These are phyloP conservation scores for Anisognathus igniventris DNA, from an alignment of 2,797 vertebrate genomes.

Conservation along the genomic window DNA sequence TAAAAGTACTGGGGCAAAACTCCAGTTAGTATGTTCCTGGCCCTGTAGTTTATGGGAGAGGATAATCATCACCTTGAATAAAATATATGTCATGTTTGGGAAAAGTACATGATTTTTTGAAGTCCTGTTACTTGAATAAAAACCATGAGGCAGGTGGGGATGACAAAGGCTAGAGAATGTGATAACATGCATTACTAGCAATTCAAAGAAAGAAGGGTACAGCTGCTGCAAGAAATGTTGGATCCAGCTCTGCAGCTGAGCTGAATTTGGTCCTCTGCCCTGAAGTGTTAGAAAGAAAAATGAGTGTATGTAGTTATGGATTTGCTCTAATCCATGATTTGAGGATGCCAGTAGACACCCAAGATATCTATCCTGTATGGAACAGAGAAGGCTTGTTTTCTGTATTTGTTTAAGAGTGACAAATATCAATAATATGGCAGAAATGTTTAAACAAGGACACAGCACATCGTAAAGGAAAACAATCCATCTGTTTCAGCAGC, in stretches of 20 bases:
- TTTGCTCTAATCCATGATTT: conserved; percentile 2
- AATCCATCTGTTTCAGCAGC: conserved; percentile 24
- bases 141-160: not conserved
- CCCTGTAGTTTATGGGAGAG: not conserved
- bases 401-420: not conserved
- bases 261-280: conserved; percentile 45
- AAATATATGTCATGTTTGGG: not conserved
- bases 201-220: conserved; percentile 23
- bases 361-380: not conserved
- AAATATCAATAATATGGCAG: conserved; percentile 23
- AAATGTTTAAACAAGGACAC: conserved; percentile 31
- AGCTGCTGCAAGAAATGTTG: conserved; percentile 48
- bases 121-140: not conserved
- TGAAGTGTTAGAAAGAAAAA: conserved; percentile 57
- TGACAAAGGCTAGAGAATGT: not conserved
- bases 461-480: not conserved
- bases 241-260: conserved; percentile 48
- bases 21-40: not conserved
- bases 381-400: not conserved
- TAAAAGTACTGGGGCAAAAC: not conserved
- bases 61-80: not conserved
- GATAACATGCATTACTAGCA: conserved; percentile 40
- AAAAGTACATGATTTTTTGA: not conserved
- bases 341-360: not conserved
- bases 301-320: not conserved